Base-by-base conservation (phyloP, 2,113 vertebrate genomes). In the Leptosomus discolor region DNA sequence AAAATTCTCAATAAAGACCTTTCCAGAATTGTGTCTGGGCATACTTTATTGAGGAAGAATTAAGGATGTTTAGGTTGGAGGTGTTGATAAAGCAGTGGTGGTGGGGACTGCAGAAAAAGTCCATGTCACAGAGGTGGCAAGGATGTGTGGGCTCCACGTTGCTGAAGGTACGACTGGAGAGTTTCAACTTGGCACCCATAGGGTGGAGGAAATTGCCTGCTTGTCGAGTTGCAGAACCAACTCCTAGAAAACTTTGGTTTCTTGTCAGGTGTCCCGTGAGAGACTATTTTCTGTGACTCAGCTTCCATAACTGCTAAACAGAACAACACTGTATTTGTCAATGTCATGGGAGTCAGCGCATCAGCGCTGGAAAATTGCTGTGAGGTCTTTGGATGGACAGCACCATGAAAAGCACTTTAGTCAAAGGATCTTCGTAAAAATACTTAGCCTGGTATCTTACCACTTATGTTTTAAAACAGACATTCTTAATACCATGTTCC, bases 281-380 rank as follows among this genome's bases (percentile, higher is more conserved):
- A 60, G 70, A 74, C 22, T 79, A 32, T 92, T 92, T 95, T 91
- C 85, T 75, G 88, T 91, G 88, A 91, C 85, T 96, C 95, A 87
- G 82, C 83, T 92, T 91, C 88, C 79, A n/a, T 60, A 75, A 41
- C 76, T 81, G 88, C 94, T 91, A 81, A 91, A 88, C 36, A 67
- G 88, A 84, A 50, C 63, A 88, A 29, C 30, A 71, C 80, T 60
- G 60, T 91, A 74, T 90, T 90, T 95, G 85, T 96, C 92, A 94
- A 26, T 90, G 92, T 90, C 92, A 78, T 32, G 83, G 92, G 85
- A 96, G 63, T 36, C 64, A 76, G 67, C 0, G 4, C 75, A 69
- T 90, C 90, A 77, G 67, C 34, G 56, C 73, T 87, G 91, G 90
- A 89, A 97, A 93, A 86, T 90, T 91, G 94, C 85, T 81, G 68